Base-by-base conservation (phyloP, 2,113 vertebrate species). In the Cynoglossus semilaevis region DNA sequence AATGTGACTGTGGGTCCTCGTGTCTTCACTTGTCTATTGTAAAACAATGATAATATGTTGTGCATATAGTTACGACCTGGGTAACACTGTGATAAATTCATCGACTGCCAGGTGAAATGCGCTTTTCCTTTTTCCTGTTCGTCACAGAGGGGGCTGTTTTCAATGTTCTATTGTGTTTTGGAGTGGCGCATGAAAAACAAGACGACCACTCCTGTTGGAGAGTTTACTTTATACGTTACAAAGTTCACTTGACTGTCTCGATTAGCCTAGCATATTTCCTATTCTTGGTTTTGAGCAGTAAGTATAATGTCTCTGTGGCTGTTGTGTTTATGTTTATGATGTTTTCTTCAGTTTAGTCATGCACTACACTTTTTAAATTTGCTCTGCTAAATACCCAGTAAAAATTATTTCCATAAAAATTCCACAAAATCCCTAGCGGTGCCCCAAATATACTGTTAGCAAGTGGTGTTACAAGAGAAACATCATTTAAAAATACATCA, bases 51-150 rank as follows among this genome's bases (percentile, higher is more conserved):
- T 5, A 3, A 13, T 1, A 44, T 12, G 14, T 4, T 41, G 38
- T 41, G 38, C 10, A 5, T 41, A 14, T 12, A 11, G 6, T 49
- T 18, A 63, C 22, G 22, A 37, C 7, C 36, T 58, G 15, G 36
- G 8, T 11, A 34, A 64, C 42, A 56, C 45, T 51, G 55, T 70
- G 52, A 68, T 40, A 50, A 62, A 53, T 60, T 72, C 36, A 57
- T 8, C n/a, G 13, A n/a, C n/a, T 63, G 51, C 45, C 58, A 40
- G 15, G 37, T 62, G 49, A 51, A 79, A 61, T 67, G 57, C 35
- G 22, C 53, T 64, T 88, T 87, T 87, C 88, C 79, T 72, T 48
- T 80, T 91, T 88, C 86, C 85, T 84, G 82, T 85, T 72, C 8
- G 54, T 83, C 74, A 84, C 44, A 69, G 15, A 13, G 14, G 51